Conservation (phyloP, 2,888 invertebrate genomes). For the Rhagonycha lutea region DNA sequence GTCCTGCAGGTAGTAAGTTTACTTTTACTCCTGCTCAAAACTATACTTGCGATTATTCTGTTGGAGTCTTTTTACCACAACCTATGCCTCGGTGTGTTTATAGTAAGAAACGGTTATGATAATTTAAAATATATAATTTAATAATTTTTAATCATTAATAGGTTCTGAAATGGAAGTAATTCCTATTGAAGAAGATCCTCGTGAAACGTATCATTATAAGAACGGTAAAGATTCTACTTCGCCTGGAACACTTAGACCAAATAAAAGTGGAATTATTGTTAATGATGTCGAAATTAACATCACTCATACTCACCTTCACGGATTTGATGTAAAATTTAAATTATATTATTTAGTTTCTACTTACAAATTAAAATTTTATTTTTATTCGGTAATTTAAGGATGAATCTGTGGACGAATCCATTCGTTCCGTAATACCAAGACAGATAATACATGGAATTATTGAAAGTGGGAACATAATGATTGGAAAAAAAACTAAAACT, state of each 20-base stretch:
- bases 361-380: neutral
- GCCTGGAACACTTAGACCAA: neutral
- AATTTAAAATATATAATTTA: neutral
- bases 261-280: neutral
- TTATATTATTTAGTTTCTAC: neutral
- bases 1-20: slow-evolving; percentile 68
- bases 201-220: neutral
- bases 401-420: slow-evolving; percentile 3
- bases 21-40: slow-evolving; percentile 62
- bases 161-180: slow-evolving; percentile 39
- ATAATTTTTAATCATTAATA: slow-evolving; percentile 27
- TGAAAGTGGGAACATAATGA: slow-evolving; percentile 14
- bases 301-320: slow-evolving; percentile 1
- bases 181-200: slow-evolving; percentile 32
- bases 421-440: slow-evolving; percentile 15
- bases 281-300: slow-evolving; percentile 10
- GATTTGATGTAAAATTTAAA: neutral
- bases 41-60: slow-evolving; percentile 70
- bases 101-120: slow-evolving; percentile 53
- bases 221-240: slow-evolving; percentile 4
- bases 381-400: neutral
- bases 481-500: slow-evolving; percentile 57
- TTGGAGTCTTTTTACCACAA: slow-evolving; percentile 68
- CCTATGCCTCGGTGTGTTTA: slow-evolving; percentile 75
- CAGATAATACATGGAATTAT: slow-evolving; percentile 6